Conservation (phyloP, 1,140 invertebrate genomes). For the Pinna nobilis region DNA sequence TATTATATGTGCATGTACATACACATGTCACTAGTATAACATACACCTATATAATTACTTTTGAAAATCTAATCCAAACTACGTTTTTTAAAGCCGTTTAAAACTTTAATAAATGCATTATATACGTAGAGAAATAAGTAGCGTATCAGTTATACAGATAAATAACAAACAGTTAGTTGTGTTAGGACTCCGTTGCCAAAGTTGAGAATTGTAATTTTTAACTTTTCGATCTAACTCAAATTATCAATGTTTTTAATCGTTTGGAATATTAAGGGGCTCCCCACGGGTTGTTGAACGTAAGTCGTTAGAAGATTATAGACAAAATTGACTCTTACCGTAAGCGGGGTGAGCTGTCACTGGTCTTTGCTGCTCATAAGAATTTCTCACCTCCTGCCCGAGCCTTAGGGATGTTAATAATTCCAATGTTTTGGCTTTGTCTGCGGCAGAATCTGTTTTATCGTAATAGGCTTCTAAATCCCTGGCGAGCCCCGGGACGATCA, state of each 20-base stretch:
- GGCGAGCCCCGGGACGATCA: conserved; percentile 52
- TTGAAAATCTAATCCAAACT: no score
- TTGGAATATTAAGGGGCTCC: conserved; percentile 7
- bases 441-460: conserved; percentile 53
- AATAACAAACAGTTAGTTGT: no score
- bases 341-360: conserved; percentile 62
- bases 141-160: no score
- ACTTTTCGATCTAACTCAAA: no score
- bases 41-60: no score
- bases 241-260: no score
- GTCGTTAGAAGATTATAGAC: conserved; percentile 18
- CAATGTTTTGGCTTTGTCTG: conserved; percentile 58
- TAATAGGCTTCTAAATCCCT: conserved; percentile 63
- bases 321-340: conserved; percentile 48
- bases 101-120: no score
- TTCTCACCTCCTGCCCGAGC: conserved; percentile 38
- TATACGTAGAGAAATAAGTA: neutral
- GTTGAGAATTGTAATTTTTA: no score
- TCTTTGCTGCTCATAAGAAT: conserved; percentile 27
- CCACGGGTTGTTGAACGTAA: neutral
- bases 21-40: no score
- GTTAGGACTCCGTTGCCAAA: no score
- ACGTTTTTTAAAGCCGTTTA: no score
- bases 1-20: no score
- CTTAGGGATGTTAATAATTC: conserved; percentile 61